phyloP scores from a whole-genome alignment of 2,797 vertebrate species.

The Danio aesculapii region DNA sequence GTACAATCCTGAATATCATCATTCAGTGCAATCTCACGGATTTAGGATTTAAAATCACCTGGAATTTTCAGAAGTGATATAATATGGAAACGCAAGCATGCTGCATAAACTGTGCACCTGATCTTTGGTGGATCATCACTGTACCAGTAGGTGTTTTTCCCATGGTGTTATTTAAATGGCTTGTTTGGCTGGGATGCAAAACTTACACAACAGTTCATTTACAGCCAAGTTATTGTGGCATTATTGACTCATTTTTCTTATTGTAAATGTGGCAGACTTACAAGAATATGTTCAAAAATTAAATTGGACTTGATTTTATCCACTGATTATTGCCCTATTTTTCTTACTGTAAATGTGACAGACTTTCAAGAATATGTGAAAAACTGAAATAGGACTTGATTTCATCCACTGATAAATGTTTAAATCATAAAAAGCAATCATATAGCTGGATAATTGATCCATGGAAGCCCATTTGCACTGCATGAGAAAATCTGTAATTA shows the following conservation, averaged over 20 bases:
- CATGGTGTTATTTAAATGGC: neutral
- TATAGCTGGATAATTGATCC: neutral
- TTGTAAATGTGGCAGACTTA: neutral
- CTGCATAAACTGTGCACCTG: neutral
- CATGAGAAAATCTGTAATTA: neutral
- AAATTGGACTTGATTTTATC: neutral
- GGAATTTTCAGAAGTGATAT: neutral
- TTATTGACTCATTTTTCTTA: neutral
- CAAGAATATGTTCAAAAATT: too few species aligned
- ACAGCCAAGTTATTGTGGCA: neutral
- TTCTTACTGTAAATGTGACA: neutral
- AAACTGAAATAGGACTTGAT: neutral
- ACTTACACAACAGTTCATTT: neutral
- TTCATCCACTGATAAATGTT: neutral
- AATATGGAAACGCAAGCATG: neutral
- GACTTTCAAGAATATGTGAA: neutral
- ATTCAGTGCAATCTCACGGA: neutral
- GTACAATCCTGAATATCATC: neutral
- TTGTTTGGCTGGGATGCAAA: neutral
- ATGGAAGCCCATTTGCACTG: neutral
- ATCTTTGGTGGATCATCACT: constrained; percentile 20
- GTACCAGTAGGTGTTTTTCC: neutral
- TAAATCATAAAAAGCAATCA: neutral
- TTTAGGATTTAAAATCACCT: neutral
- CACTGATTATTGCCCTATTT: neutral